Percentiles rank a stretch among this genome's conserved stretches.
Conservation (phyloP, 2,113 vertebrate species). For the Turnix velox region DNA sequence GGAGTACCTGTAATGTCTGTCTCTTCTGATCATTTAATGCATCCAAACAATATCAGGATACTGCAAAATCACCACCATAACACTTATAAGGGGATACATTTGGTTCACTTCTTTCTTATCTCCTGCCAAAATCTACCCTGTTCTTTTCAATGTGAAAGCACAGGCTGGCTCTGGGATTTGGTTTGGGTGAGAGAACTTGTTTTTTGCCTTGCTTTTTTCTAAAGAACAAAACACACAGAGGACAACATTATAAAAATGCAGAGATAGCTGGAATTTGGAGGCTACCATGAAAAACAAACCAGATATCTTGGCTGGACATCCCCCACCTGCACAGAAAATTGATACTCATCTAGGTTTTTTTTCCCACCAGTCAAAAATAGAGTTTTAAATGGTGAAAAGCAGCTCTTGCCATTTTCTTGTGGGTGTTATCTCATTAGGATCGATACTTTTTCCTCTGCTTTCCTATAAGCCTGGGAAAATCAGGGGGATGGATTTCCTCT, state of each 20-base stretch:
- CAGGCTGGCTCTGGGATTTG: background rate
- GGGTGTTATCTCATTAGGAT: slow-evolving; percentile 15
- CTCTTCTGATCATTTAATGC: no score
- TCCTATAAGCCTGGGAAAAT: slow-evolving; percentile 19
- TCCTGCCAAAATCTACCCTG: no score
- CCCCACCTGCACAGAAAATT: background rate
- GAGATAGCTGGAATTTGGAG: background rate
- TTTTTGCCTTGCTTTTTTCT: no score
- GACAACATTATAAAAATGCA: background rate
- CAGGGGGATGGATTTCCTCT: slow-evolving; percentile 32
- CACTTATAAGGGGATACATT: no score
- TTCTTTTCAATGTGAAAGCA: slow-evolving; percentile 11
- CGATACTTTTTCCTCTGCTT: slow-evolving; percentile 26
- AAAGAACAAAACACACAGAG: background rate
- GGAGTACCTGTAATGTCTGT: no score
- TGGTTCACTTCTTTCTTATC: no score
- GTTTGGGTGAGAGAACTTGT: background rate
- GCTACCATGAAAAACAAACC: background rate
- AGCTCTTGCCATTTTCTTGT: background rate
- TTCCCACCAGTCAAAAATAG: background rate
- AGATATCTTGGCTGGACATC: background rate
- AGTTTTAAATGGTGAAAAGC: background rate
- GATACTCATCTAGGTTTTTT: background rate
- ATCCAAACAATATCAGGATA: no score
- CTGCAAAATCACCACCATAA: no score